These are phyloP conservation scores for Empis stercorea DNA, from an alignment of 2,888 invertebrate genomes.

Conservation along the genomic window DNA sequence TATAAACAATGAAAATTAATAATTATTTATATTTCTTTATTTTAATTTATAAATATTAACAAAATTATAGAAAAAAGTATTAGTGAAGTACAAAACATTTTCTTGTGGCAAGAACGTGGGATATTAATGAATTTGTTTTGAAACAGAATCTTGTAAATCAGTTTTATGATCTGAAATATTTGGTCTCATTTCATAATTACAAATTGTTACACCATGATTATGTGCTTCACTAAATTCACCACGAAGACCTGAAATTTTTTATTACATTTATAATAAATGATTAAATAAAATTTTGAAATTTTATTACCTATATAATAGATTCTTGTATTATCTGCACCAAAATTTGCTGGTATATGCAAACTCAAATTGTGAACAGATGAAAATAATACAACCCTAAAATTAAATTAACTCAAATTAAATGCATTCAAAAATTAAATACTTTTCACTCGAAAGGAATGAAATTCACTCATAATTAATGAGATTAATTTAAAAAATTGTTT, in stretches of 20 bases:
- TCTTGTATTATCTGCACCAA: conserved; percentile 70
- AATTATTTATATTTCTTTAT: too few relatives aligned
- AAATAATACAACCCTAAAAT: conserved; percentile 81
- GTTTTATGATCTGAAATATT: conserved; percentile 76
- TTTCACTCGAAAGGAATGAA: too few relatives aligned
- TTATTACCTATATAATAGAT: conserved; percentile 73
- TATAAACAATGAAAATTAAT: too few relatives aligned
- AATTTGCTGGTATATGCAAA: conserved; percentile 81
- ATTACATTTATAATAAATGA: too few relatives aligned
- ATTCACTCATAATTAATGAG: too few relatives aligned
- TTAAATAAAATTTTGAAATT: neutral
- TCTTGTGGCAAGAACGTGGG: too few relatives aligned
- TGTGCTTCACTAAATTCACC: conserved; percentile 83
- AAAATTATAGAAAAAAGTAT: too few relatives aligned
- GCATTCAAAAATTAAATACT: conserved; percentile 10
- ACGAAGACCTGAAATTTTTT: conserved; percentile 41
- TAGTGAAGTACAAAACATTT: too few relatives aligned
- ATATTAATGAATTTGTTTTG: conserved; percentile 43
- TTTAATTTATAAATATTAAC: too few relatives aligned
- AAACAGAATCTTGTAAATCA: conserved; percentile 47
- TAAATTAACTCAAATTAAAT: neutral
- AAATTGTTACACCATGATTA: conserved; percentile 81
- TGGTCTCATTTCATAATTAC: conserved; percentile 77
- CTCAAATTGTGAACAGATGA: conserved; percentile 79
- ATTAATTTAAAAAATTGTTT: too few relatives aligned